These are phyloP conservation scores for Zaprionus vittiger DNA, from an alignment of 1,140 invertebrate species.

Conservation along the genomic window DNA sequence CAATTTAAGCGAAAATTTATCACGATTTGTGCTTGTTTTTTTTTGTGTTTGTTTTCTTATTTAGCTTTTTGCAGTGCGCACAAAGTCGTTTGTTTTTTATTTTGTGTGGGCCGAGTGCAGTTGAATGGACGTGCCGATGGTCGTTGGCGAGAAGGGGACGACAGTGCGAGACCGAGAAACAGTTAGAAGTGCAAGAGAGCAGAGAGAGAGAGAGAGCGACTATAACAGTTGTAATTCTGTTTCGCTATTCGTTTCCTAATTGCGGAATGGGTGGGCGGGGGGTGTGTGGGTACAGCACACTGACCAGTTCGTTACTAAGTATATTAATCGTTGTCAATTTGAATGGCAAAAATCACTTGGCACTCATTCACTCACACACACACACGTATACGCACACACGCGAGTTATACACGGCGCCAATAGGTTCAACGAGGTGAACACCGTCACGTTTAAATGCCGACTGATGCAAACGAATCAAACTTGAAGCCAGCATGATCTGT, in stretches of 20 bases:
- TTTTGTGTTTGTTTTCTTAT: slow-evolving; percentile 25
- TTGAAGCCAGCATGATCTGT: slow-evolving; percentile 29
- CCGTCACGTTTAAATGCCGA: slow-evolving; percentile 52
- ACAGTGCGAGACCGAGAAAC: neutral
- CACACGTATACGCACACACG: slow-evolving; percentile 8
- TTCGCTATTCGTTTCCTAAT: slow-evolving; percentile 40
- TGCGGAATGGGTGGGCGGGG: slow-evolving; percentile 19
- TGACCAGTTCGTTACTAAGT: slow-evolving; percentile 45
- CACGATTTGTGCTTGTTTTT: slow-evolving; percentile 63
- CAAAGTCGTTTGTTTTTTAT: slow-evolving; percentile 57
- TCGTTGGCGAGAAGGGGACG: slow-evolving; percentile 39
- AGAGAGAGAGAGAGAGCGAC: slow-evolving; percentile 22
- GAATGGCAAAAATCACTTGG: slow-evolving; percentile 22
- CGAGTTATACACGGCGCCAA: slow-evolving; percentile 18
- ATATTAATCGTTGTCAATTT: slow-evolving; percentile 47
- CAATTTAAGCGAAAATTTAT: slow-evolving; percentile 76
- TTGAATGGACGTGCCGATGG: slow-evolving; percentile 68
- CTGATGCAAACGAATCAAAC: slow-evolving; percentile 31
- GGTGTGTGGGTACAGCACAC: neutral
- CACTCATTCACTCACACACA: slow-evolving; percentile 27
- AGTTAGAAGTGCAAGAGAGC: slow-evolving; percentile 11
- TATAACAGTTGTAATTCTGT: slow-evolving; percentile 23
- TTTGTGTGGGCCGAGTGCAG: slow-evolving; percentile 65
- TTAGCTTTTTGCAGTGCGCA: slow-evolving; percentile 57
- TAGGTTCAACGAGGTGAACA: slow-evolving; percentile 41